A percentile compares a stretch with the other conserved stretches of the same genome.
Conservation (phyloP, 2,797 vertebrate species). For the Takifugu ocellatus region DNA sequence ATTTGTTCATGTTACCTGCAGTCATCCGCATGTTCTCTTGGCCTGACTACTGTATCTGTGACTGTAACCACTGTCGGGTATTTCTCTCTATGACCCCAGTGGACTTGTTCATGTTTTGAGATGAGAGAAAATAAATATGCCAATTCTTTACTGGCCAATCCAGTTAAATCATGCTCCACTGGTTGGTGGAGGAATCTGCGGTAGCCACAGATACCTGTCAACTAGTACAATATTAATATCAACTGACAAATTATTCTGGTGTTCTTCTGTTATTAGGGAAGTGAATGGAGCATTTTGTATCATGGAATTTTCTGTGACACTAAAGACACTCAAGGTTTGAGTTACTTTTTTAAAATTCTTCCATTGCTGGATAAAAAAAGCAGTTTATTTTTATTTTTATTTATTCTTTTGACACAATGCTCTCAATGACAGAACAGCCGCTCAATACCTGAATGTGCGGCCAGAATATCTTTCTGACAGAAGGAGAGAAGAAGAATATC, state of each 20-base stretch:
- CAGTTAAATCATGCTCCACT: too few relatives aligned
- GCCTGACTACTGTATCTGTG: not conserved
- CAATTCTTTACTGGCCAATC: too few relatives aligned
- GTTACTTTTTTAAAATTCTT: too few relatives aligned
- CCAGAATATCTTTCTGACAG: constrained; percentile 5
- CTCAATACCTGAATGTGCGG: not conserved
- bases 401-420: not conserved
- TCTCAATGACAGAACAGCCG: not conserved
- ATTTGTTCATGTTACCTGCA: constrained; percentile 27
- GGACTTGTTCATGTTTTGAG: not conserved
- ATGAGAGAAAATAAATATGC: not conserved
- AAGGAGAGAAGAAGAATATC: not conserved
- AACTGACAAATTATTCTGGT: constrained; percentile 2
- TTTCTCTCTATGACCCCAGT: too few relatives aligned
- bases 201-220: not conserved
- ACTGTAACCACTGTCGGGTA: not conserved
- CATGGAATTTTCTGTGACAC: not conserved
- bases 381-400: too few relatives aligned
- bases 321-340: not conserved
- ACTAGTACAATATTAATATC: not conserved
- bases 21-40: constrained; percentile 21
- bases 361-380: too few relatives aligned
- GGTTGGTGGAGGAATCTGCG: not conserved
- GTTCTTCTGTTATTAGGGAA: not conserved
- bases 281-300: not conserved